Conservation (phyloP, 2,888 invertebrate species). For the Coremacera marginata region DNA sequence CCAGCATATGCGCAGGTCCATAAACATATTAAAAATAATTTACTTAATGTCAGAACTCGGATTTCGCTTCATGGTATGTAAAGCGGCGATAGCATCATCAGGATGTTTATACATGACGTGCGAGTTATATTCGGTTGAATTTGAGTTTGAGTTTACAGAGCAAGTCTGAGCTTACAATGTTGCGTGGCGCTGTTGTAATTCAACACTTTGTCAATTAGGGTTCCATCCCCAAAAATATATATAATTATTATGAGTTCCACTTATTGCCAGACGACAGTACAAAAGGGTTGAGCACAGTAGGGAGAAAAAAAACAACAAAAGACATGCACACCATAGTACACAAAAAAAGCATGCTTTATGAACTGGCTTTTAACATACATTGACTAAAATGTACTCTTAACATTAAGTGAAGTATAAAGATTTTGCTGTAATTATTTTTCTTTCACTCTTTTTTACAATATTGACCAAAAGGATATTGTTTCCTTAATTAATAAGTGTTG, state of each 20-base stretch:
- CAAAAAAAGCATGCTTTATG: slow-evolving; percentile 4
- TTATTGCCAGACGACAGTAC: neutral
- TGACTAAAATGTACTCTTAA: slow-evolving; percentile 4
- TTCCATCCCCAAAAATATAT: slow-evolving; percentile 4
- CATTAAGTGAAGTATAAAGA: neutral
- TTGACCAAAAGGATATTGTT: slow-evolving; percentile 8
- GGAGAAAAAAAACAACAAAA: slow-evolving; percentile 12
- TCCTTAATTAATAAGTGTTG: neutral
- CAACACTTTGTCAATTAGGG: slow-evolving; percentile 64
- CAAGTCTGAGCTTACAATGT: neutral
- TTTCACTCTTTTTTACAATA: neutral
- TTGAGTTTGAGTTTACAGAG: too few relatives aligned
- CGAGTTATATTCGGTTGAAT: neutral
- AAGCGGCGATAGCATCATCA: neutral
- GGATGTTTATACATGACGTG: neutral
- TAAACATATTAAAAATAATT: slow-evolving; percentile 69
- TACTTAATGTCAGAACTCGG: slow-evolving; percentile 58
- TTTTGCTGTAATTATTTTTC: neutral
- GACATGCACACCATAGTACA: neutral
- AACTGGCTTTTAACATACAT: neutral
- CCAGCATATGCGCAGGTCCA: slow-evolving; percentile 56
- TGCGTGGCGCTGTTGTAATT: slow-evolving; percentile 50
- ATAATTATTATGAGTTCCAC: slow-evolving; percentile 14
- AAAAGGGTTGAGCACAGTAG: slow-evolving; percentile 3
- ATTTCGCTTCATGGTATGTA: slow-evolving; percentile 29